phyloP scores from a whole-genome alignment of 30 jellyfish, hydroid and myxozoan genomes.

The Euphysa ruthae region DNA sequence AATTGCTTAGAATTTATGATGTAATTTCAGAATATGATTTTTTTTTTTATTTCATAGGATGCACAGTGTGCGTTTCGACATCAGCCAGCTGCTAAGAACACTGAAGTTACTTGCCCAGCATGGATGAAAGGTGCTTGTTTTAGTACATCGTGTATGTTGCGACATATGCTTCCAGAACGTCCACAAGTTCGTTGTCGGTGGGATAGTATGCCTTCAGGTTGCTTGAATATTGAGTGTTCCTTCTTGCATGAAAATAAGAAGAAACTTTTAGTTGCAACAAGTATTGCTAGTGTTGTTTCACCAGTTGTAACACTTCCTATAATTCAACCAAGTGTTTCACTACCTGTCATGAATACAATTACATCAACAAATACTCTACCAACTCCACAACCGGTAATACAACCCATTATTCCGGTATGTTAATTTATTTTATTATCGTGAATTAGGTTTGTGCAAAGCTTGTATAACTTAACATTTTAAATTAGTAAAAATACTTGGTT shows the following conservation, averaged over 20 bases:
- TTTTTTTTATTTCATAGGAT: slow-evolving; percentile 38
- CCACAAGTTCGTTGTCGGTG: slow-evolving; percentile 1
- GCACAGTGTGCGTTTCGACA: slow-evolving; percentile 75
- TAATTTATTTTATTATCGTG: too few species aligned
- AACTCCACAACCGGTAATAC: not conserved
- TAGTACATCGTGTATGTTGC: slow-evolving; percentile 42
- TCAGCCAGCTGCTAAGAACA: slow-evolving; percentile 90
- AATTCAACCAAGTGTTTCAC: not conserved
- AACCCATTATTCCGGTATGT: too few species aligned
- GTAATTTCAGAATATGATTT: not conserved
- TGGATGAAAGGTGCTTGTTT: slow-evolving; percentile 82
- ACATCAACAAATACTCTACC: not conserved
- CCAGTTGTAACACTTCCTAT: not conserved
- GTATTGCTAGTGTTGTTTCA: not conserved
- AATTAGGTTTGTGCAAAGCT: too few species aligned
- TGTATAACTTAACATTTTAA: too few species aligned
- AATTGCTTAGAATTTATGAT: not conserved
- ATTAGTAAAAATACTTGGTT: too few species aligned
- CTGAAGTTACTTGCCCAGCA: slow-evolving; percentile 47
- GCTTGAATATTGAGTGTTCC: slow-evolving; percentile 57
- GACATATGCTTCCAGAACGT: slow-evolving; percentile 40
- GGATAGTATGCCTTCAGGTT: slow-evolving; percentile 65
- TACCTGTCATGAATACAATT: not conserved
- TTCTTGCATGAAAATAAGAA: slow-evolving; percentile 52
- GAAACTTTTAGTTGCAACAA: too few species aligned